Conservation (phyloP, 92 coral and sea anemone genomes). For the Desmophyllum pertusum region DNA sequence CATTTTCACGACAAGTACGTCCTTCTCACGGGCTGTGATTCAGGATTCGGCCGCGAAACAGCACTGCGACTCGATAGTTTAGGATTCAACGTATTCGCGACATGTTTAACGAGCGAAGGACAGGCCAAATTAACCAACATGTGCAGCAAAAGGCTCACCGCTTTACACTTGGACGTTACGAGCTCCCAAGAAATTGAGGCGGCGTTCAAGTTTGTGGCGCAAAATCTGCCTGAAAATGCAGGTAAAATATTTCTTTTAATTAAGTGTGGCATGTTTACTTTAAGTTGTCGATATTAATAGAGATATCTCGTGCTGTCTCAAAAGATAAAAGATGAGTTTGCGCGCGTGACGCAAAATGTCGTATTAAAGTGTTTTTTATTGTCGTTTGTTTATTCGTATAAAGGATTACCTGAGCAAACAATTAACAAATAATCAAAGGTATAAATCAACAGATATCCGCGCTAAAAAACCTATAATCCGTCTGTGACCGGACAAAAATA, state of each 20-base stretch:
- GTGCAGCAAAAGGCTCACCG: slow-evolving; percentile 69
- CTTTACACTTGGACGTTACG: slow-evolving; percentile 77
- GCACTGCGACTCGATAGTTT: slow-evolving; percentile 78
- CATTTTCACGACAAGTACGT: slow-evolving; percentile 56
- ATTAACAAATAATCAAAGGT: not conserved
- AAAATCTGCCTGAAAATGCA: slow-evolving; percentile 47
- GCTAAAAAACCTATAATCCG: not conserved
- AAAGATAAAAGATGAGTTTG: not conserved
- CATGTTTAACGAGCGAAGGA: slow-evolving; percentile 86
- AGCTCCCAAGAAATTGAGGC: slow-evolving; percentile 59
- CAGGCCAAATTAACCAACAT: slow-evolving; percentile 36
- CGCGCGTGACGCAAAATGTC: not conserved
- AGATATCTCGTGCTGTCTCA: not conserved
- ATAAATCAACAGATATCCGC: not conserved
- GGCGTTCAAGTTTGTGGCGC: slow-evolving; percentile 52
- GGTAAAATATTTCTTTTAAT: slow-evolving; percentile 27
- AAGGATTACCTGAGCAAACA: not conserved
- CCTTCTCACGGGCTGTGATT: slow-evolving; percentile 90
- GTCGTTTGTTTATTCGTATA: not conserved
- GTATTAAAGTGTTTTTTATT: not conserved
- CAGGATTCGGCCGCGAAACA: slow-evolving; percentile 84
- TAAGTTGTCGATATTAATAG: not conserved
- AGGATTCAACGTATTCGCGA: slow-evolving; percentile 88
- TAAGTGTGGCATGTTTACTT: slow-evolving; percentile 12
- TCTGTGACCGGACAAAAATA: not conserved